These are phyloP conservation scores for Corella eumyota DNA, from an alignment of 23 tunicate genomes.

Conservation along the genomic window DNA sequence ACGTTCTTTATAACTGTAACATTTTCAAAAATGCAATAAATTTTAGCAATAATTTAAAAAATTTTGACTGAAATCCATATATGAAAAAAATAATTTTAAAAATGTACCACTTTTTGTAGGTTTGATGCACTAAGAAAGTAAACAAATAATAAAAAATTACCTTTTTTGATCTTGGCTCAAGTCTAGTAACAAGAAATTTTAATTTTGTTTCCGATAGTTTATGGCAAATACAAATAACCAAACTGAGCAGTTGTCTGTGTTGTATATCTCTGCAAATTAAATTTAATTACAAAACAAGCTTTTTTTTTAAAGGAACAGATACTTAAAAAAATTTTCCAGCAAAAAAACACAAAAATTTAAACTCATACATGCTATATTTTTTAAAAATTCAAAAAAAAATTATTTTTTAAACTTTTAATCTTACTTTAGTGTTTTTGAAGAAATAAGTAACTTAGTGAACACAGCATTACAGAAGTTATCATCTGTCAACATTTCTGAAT, in stretches of 20 bases:
- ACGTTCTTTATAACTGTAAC: too few relatives aligned
- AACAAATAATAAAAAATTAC: conserved; percentile 2
- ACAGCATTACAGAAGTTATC: conserved; percentile 47
- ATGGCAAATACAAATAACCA: conserved; percentile 16
- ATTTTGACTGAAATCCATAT: too few relatives aligned
- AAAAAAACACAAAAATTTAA: not conserved
- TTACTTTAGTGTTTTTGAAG: conserved; percentile 48
- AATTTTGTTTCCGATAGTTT: conserved; percentile 33
- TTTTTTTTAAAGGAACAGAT: too few relatives aligned
- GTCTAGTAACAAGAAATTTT: conserved; percentile 13
- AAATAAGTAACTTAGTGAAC: conserved; percentile 44
- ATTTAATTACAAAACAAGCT: too few relatives aligned
- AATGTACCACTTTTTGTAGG: not conserved
- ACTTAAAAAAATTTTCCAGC: not conserved
- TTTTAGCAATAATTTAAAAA: too few relatives aligned
- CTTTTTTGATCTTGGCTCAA: conserved; percentile 67
- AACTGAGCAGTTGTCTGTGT: conserved; percentile 57
- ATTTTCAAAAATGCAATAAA: too few relatives aligned
- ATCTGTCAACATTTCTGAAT: conserved; percentile 43
- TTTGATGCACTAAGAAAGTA: not conserved
- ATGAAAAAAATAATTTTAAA: not conserved
- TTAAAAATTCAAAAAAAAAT: too few relatives aligned
- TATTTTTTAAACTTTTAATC: too few relatives aligned
- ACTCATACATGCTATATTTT: not conserved
- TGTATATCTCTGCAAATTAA: conserved; percentile 49